Percentiles rank a stretch among this genome's conserved stretches.
phyloP scores from a whole-genome alignment of 2,797 vertebrate species.

The Aulostomus chinensis region DNA sequence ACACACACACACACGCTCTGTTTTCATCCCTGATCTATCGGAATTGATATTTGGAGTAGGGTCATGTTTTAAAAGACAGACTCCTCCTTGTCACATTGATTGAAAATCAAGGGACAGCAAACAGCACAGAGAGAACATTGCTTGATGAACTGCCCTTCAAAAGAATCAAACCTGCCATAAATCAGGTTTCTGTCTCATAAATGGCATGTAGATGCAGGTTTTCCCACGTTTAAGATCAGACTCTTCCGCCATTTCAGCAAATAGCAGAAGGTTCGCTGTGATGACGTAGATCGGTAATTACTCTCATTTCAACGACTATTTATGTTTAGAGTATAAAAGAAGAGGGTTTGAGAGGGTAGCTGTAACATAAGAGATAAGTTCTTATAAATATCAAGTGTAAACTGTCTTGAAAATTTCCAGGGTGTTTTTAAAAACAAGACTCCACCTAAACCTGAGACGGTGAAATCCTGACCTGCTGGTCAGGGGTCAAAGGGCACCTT shows the following conservation, averaged over 20 bases:
- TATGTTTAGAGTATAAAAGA: too few species aligned
- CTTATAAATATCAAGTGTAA: background rate
- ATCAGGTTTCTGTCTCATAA: slow-evolving; percentile 58
- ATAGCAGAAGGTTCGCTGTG: too few species aligned
- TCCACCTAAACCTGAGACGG: background rate
- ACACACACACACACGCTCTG: slow-evolving; percentile 12
- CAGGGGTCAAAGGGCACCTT: too few species aligned
- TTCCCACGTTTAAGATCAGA: slow-evolving; percentile 31
- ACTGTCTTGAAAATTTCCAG: slow-evolving; percentile 2
- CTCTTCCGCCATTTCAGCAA: slow-evolving; percentile 2
- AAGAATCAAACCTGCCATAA: slow-evolving; percentile 54
- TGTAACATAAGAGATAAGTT: background rate
- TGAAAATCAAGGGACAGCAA: slow-evolving; percentile 66
- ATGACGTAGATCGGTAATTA: too few species aligned
- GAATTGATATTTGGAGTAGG: slow-evolving; percentile 56
- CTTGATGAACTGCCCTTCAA: slow-evolving; percentile 56
- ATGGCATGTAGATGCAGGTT: slow-evolving; percentile 40
- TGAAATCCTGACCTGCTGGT: too few species aligned
- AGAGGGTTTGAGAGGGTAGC: too few species aligned
- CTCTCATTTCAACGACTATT: too few species aligned
- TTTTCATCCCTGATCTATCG: slow-evolving; percentile 36
- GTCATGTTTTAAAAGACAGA: slow-evolving; percentile 54
- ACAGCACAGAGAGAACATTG: slow-evolving; percentile 24
- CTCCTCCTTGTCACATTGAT: slow-evolving; percentile 60
- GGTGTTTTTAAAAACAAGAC: background rate